Evolutionary conservation across 1,140 invertebrate genomes (phyloP).

Genomic region (Zaprionus gabonicus): DNA sequence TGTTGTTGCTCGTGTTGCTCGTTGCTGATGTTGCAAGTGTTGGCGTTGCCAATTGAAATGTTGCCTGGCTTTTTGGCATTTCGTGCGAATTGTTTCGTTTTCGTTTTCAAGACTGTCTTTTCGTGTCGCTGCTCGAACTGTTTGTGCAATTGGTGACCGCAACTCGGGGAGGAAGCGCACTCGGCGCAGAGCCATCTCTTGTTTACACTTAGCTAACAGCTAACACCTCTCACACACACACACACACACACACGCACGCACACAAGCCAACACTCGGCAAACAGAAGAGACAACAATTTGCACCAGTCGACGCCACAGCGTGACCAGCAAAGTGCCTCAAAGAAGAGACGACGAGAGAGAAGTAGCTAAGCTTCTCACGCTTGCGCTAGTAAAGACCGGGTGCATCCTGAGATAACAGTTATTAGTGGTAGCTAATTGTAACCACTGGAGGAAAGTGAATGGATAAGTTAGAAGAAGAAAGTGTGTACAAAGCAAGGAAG

Average conservation of each 20-base stretch:
- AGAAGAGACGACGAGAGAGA: not conserved
- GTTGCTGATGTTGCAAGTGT: constrained; percentile 29
- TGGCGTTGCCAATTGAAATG: constrained; percentile 69
- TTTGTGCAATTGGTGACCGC: constrained; percentile 2
- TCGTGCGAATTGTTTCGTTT: constrained; percentile 50
- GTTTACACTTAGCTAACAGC: constrained; percentile 21
- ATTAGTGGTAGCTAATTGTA: too few species aligned
- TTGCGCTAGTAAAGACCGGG: not conserved
- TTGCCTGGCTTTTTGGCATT: constrained; percentile 68
- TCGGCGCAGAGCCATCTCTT: constrained; percentile 18
- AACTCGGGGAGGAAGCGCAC: constrained; percentile 2
- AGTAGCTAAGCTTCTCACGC: not conserved
- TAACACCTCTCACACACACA: not conserved
- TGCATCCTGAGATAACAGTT: not conserved
- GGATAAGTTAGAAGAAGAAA: too few species aligned
- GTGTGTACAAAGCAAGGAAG: not conserved
- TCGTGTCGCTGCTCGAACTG: not conserved
- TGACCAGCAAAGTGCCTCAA: not conserved
- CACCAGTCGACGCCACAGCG: constrained; percentile 10
- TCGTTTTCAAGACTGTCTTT: constrained; percentile 24
- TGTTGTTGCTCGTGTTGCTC: constrained; percentile 4
- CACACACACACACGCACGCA: not conserved
- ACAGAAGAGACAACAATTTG: constrained; percentile 13
- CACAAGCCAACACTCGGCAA: not conserved
- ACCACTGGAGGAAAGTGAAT: too few species aligned